phyloP scores from a whole-genome alignment of 2,113 vertebrate species.

The Mungos mungo region DNA sequence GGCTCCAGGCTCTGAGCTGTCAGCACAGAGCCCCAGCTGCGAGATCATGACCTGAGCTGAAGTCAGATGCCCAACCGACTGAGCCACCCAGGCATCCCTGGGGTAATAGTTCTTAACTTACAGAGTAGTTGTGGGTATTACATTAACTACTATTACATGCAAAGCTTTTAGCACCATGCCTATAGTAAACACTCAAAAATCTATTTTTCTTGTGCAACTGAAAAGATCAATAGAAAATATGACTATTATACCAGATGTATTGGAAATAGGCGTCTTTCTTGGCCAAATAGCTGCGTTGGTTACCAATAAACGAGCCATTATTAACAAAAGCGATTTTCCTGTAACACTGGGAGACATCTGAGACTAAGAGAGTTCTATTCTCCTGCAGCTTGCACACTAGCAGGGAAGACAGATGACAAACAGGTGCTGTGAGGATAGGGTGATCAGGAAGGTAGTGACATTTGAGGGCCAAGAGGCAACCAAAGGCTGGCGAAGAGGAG shows the following conservation, averaged over 20 bases:
- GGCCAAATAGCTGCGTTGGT: not conserved
- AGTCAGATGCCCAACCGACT: too few relatives aligned
- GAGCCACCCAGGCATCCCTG: too few relatives aligned
- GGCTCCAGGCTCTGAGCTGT: too few relatives aligned
- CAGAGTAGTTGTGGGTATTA: not conserved
- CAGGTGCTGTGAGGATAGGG: not conserved
- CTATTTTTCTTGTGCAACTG: not conserved
- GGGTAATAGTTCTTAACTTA: not conserved
- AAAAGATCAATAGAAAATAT: not conserved
- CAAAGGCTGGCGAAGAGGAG: not conserved
- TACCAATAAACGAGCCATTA: not conserved
- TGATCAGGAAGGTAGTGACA: not conserved
- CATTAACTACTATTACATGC: not conserved
- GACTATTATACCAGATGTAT: not conserved
- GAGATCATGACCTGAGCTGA: too few relatives aligned
- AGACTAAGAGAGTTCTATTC: not conserved
- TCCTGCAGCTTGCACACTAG: not conserved
- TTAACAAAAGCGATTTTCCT: not conserved
- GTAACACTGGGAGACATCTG: not conserved
- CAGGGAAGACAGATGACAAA: not conserved
- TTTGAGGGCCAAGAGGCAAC: not conserved
- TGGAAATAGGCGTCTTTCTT: not conserved
- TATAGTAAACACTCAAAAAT: slow-evolving; percentile 7
- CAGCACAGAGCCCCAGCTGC: too few relatives aligned
- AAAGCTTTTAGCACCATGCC: not conserved